Conservation (phyloP, 1,140 invertebrate species). For the Nebria ingens region DNA sequence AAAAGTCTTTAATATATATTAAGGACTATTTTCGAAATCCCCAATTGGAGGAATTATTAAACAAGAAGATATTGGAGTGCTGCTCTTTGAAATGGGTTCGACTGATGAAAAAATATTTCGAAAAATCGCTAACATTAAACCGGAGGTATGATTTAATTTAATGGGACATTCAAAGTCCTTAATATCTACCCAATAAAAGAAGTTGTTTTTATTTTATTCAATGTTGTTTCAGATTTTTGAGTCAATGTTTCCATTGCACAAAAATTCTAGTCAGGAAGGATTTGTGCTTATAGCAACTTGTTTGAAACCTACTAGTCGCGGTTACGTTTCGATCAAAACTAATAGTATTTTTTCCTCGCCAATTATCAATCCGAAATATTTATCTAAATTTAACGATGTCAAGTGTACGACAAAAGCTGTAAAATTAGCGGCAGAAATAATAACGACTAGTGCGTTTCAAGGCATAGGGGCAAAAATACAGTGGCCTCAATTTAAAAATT, state of each 20-base stretch:
- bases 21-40: conserved; percentile 42
- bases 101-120: conserved; percentile 52
- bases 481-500: conserved; percentile 50
- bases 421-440: conserved; percentile 42
- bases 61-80: conserved; percentile 40
- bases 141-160: too few relatives aligned
- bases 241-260: conserved; percentile 49
- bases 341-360: conserved; percentile 50
- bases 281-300: conserved; percentile 56
- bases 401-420: conserved; percentile 52
- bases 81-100: conserved; percentile 55
- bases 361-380: conserved; percentile 55
- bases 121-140: conserved; percentile 54
- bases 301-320: conserved; percentile 54
- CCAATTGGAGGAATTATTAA: conserved; percentile 46
- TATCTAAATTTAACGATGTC: conserved; percentile 48
- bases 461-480: conserved; percentile 50
- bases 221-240: conserved; percentile 44
- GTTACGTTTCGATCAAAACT: conserved; percentile 44
- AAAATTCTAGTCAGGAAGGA: conserved; percentile 51
- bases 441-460: conserved; percentile 45
- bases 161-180: too few relatives aligned
- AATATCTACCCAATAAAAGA: too few relatives aligned
- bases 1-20: conserved; percentile 14
- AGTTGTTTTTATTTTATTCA: too few relatives aligned